These are phyloP conservation scores for Malachius bipustulatus DNA, from an alignment of 2,888 invertebrate genomes.

Conservation along the genomic window DNA sequence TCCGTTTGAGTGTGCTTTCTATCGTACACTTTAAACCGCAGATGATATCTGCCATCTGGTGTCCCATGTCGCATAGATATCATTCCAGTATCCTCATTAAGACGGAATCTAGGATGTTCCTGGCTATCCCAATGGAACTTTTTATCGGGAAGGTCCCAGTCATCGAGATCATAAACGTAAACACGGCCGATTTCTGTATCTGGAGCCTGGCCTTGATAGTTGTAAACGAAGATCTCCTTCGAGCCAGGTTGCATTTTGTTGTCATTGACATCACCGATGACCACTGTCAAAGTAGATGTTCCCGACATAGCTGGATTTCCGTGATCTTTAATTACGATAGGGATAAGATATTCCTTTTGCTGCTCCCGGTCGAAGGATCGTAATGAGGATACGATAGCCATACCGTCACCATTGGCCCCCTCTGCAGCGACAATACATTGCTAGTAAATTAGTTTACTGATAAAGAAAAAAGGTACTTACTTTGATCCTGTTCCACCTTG, in stretches of 20 bases:
- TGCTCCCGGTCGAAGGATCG: conserved; percentile 90
- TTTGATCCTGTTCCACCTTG: conserved; percentile 93
- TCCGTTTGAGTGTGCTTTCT: conserved; percentile 90
- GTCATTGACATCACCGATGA: conserved; percentile 96
- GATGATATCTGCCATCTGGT: conserved; percentile 71
- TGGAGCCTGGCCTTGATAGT: conserved; percentile 55
- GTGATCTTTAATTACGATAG: conserved; percentile 94
- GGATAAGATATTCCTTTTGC: conserved; percentile 91
- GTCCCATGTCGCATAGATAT: conserved; percentile 92
- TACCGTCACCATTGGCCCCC: conserved; percentile 94
- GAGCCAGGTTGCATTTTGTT: conserved; percentile 97
- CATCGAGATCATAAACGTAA: conserved; percentile 94
- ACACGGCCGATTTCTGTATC: conserved; percentile 57
- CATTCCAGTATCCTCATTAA: conserved; percentile 88
- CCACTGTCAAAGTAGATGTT: conserved; percentile 88
- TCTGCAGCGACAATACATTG: conserved; percentile 54
- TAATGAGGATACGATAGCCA: conserved; percentile 92
- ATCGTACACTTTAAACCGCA: conserved; percentile 82
- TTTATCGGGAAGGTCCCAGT: conserved; percentile 97
- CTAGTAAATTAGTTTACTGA: too few species aligned
- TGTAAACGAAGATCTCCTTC: conserved; percentile 95
- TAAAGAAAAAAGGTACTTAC: conserved; percentile 41
- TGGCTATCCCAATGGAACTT: conserved; percentile 89
- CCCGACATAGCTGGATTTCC: conserved; percentile 95
- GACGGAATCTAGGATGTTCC: conserved; percentile 76